These are phyloP conservation scores for Habroteleia sp. DNA, from an alignment of 2,888 invertebrate genomes.

Conservation along the genomic window DNA sequence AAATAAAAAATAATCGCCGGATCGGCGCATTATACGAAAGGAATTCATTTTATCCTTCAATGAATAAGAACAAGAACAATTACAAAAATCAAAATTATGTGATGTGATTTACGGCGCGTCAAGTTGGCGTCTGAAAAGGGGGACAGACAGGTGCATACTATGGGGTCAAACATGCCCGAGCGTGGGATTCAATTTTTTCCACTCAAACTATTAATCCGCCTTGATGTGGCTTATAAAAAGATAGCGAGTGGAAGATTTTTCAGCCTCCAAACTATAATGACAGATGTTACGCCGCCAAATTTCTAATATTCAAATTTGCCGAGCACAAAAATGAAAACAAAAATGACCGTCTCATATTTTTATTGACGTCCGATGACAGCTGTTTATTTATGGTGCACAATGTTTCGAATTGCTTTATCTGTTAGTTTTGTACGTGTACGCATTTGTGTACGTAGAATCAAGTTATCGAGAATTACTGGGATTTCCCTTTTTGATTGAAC, in stretches of 20 bases:
- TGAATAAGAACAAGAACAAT: conserved; percentile 11
- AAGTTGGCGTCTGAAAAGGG: conserved; percentile 16
- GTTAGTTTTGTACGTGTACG: too few species aligned
- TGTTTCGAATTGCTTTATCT: too few species aligned
- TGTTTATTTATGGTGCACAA: not conserved
- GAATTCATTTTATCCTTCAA: conserved; percentile 7
- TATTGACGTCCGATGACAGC: not conserved
- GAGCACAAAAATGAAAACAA: not conserved
- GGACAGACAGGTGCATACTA: conserved; percentile 37
- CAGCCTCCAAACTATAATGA: too few species aligned
- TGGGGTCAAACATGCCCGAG: conserved; percentile 28
- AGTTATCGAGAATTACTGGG: conserved; percentile 11
- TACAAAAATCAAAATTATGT: conserved; percentile 15
- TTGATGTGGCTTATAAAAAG: conserved; percentile 25
- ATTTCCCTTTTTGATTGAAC: conserved; percentile 13
- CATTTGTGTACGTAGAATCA: not conserved
- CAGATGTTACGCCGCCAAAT: not conserved
- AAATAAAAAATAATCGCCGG: not conserved
- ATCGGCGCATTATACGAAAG: not conserved
- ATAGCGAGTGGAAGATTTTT: conserved; percentile 8
- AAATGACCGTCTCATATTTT: not conserved
- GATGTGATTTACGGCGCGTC: conserved; percentile 28
- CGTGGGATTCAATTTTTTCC: conserved; percentile 40
- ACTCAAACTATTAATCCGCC: conserved; percentile 16
- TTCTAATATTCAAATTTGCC: conserved; percentile 17